A percentile compares a stretch with the other conserved stretches of the same genome.
These are phyloP conservation scores for Battus philenor DNA, from an alignment of 1,140 invertebrate genomes.

Conservation along the genomic window DNA sequence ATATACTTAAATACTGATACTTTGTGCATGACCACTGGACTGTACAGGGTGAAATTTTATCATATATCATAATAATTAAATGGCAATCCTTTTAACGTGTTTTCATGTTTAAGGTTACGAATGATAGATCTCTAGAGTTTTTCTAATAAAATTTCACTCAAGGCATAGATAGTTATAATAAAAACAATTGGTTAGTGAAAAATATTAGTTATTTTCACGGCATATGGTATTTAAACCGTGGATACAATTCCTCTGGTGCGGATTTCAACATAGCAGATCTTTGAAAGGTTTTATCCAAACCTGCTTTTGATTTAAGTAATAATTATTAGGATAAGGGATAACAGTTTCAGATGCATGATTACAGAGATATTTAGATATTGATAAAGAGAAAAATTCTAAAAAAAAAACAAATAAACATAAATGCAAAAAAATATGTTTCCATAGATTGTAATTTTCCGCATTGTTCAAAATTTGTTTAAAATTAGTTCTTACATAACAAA, in stretches of 20 bases:
- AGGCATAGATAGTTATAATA: conserved; percentile 8
- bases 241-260: background rate
- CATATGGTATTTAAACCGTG: conserved; percentile 5
- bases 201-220: conserved; percentile 5
- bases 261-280: conserved; percentile 15
- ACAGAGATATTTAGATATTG: conserved; percentile 1
- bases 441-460: no score
- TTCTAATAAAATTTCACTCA: conserved; percentile 12
- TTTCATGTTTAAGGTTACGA: conserved; percentile 11
- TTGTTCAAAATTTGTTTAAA: no score
- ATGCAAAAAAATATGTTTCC: conserved; percentile 9
- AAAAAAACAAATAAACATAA: conserved; percentile 12
- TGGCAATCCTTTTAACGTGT: conserved; percentile 1
- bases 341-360: background rate
- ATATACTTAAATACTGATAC: background rate
- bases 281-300: no score
- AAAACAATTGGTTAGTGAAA: conserved; percentile 17
- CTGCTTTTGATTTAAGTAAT: no score
- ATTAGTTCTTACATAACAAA: no score
- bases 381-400: conserved; percentile 2
- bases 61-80: conserved; percentile 7
- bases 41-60: conserved; percentile 15
- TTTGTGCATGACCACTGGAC: conserved; percentile 10
- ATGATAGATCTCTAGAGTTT: conserved; percentile 9
- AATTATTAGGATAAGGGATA: no score